These are phyloP conservation scores for Theodoxus fluviatilis DNA, from an alignment of 2,888 invertebrate genomes.

Conservation along the genomic window DNA sequence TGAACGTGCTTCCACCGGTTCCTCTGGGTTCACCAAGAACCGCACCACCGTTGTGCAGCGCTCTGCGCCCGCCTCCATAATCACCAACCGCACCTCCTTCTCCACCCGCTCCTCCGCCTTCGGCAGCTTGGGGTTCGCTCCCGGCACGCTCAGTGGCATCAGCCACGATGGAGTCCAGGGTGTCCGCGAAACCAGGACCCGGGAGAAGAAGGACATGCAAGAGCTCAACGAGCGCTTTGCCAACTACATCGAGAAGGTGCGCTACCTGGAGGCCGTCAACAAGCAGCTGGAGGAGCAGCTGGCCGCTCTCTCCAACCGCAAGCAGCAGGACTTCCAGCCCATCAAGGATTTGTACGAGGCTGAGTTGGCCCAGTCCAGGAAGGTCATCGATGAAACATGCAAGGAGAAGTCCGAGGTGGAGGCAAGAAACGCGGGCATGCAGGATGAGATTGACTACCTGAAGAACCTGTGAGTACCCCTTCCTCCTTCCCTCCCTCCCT, in stretches of 20 bases:
- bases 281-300: constrained; percentile 57
- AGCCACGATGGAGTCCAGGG: constrained; percentile 61
- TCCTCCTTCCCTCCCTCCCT: not conserved
- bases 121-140: constrained; percentile 24
- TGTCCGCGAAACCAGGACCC: constrained; percentile 64
- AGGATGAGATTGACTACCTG: constrained; percentile 63
- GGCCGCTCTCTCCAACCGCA: constrained; percentile 51
- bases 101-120: not conserved
- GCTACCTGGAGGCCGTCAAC: constrained; percentile 64
- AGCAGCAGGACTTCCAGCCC: constrained; percentile 54
- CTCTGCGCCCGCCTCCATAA: too few species aligned
- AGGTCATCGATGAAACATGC: constrained; percentile 65
- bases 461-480: constrained; percentile 31
- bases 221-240: constrained; percentile 68
- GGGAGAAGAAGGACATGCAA: constrained; percentile 68
- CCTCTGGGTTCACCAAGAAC: too few species aligned
- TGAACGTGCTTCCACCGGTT: too few species aligned
- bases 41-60: too few species aligned
- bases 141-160: constrained; percentile 40
- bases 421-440: constrained; percentile 64
- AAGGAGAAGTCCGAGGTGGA: constrained; percentile 66
- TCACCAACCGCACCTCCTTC: not conserved
- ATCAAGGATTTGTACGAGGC: constrained; percentile 65
- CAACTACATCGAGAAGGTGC: constrained; percentile 67
- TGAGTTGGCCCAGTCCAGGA: constrained; percentile 66